These are phyloP conservation scores for Artemia franciscana DNA, from an alignment of 1,140 invertebrate species.

Conservation along the genomic window DNA sequence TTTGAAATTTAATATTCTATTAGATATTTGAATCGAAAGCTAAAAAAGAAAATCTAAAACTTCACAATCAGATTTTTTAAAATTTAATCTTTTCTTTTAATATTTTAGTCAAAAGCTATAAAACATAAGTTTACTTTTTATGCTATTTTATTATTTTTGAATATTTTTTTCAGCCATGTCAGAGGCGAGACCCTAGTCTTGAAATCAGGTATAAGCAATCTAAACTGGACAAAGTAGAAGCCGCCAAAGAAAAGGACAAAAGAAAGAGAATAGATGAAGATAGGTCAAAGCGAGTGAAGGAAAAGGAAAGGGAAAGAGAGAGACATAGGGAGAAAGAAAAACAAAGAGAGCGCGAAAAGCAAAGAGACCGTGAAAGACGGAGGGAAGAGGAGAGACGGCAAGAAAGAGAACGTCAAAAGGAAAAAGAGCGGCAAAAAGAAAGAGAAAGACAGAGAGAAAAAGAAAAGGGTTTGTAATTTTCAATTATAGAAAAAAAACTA, in stretches of 20 bases:
- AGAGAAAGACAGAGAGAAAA: constrained; percentile 16
- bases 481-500: too few species aligned
- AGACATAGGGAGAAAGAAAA: constrained; percentile 23
- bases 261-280: constrained; percentile 4
- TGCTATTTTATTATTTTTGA: too few species aligned
- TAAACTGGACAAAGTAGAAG: constrained; percentile 19
- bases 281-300: constrained; percentile 10
- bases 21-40: too few species aligned
- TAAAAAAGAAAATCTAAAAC: too few species aligned
- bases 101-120: too few species aligned
- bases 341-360: constrained; percentile 15
- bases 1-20: too few species aligned
- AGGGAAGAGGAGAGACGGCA: constrained; percentile 10
- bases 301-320: constrained; percentile 8
- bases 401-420: constrained; percentile 21
- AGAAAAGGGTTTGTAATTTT: neutral
- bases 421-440: too few species aligned
- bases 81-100: too few species aligned
- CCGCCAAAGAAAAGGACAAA: constrained; percentile 26
- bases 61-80: too few species aligned
- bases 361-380: constrained; percentile 18
- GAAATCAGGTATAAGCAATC: constrained; percentile 51
- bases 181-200: constrained; percentile 52
- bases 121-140: too few species aligned
- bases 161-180: too few species aligned